Evolutionary conservation across 2,888 invertebrate species (phyloP).

Genomic region (Nasonia oneida): DNA sequence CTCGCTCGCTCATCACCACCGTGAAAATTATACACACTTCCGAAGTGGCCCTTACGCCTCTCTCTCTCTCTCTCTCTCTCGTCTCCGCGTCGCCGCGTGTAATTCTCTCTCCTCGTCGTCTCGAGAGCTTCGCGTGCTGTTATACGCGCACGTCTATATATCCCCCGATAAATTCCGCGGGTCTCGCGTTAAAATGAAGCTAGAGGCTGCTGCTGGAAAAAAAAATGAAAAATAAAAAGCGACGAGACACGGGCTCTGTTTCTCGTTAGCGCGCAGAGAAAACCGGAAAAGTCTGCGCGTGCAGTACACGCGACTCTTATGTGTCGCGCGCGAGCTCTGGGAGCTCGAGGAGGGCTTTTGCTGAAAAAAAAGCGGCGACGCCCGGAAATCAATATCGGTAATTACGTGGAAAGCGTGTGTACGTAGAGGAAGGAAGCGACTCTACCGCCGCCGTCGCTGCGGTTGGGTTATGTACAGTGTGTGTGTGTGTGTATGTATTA

Average conservation of each 20-base stretch:
- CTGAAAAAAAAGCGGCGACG: background rate
- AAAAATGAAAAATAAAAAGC: background rate
- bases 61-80: background rate
- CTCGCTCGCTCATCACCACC: conserved; percentile 17
- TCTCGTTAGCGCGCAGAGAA: conserved; percentile 43
- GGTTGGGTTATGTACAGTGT: background rate
- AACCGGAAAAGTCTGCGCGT: conserved; percentile 36
- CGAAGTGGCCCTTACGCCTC: conserved; percentile 48
- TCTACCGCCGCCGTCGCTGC: background rate
- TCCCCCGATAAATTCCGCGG: conserved; percentile 51
- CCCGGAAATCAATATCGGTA: conserved; percentile 71
- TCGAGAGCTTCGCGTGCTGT: conserved; percentile 4
- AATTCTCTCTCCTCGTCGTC: conserved; percentile 25
- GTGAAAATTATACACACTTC: conserved; percentile 50
- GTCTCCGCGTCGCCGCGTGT: conserved; percentile 25
- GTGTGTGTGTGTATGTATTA: conserved; percentile 7
- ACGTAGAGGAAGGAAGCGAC: background rate
- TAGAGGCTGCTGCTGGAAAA: background rate
- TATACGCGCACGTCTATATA: background rate
- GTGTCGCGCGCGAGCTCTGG: conserved; percentile 8
- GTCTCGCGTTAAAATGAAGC: background rate
- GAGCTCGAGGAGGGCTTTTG: background rate
- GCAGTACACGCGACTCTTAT: conserved; percentile 16
- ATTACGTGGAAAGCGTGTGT: conserved; percentile 67
- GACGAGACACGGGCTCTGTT: conserved; percentile 21